phyloP scores from a whole-genome alignment of 2,888 invertebrate genomes.

The Serrognathus titanus region DNA sequence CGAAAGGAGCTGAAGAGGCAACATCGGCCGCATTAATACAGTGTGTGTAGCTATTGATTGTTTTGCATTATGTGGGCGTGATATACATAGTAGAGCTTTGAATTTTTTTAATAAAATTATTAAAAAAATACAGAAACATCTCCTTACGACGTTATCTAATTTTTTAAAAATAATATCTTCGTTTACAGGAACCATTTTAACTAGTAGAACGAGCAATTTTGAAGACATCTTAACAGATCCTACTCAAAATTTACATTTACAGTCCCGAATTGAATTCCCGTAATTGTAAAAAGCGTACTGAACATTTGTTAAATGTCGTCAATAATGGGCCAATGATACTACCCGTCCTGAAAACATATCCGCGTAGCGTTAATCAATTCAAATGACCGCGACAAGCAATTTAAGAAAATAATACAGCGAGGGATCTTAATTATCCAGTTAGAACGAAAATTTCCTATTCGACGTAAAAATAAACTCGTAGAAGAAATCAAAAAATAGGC shows the following conservation, averaged over 20 bases:
- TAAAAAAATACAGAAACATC: too few relatives aligned
- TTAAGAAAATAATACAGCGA: conserved; percentile 20
- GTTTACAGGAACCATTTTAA: too few relatives aligned
- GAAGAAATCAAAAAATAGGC: conserved; percentile 1
- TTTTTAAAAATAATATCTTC: too few relatives aligned
- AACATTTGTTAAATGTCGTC: conserved; percentile 6
- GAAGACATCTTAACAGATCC: too few relatives aligned
- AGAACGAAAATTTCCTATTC: conserved; percentile 1
- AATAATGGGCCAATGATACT: conserved; percentile 26
- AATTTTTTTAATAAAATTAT: too few relatives aligned
- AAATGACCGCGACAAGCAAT: conserved; percentile 30
- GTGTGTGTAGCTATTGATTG: conserved; percentile 33
- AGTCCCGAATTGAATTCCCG: too few relatives aligned
- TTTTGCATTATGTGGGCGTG: conserved; percentile 35
- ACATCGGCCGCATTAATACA: conserved; percentile 25
- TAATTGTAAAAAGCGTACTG: not conserved
- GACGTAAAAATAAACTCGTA: too few relatives aligned
- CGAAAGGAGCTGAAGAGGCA: conserved; percentile 40
- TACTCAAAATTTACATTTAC: too few relatives aligned
- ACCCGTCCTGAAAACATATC: conserved; percentile 33
- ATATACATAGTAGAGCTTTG: conserved; percentile 11
- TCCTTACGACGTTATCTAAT: too few relatives aligned
- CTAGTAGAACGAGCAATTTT: too few relatives aligned
- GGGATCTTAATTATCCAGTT: conserved; percentile 11
- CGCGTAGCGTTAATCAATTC: conserved; percentile 30